Evolutionary conservation across 2,888 invertebrate genomes (phyloP).

Genomic region (Phengaris arion): DNA sequence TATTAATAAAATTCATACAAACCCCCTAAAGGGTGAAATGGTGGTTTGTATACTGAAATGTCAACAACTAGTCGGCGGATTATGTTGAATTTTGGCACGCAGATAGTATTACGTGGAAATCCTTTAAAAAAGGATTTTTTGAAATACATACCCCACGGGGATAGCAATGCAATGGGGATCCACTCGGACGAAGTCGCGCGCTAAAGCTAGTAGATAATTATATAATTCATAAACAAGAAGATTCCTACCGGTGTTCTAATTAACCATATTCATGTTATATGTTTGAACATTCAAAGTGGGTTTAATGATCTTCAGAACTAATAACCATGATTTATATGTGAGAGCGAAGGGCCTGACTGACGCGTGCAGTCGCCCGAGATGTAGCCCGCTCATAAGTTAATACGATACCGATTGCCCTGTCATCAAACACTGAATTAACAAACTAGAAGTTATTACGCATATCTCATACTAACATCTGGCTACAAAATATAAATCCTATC

Average conservation of each 20-base stretch:
- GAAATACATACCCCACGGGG: too few species aligned
- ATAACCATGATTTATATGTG: slow-evolving; percentile 7
- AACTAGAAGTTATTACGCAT: slow-evolving; percentile 3
- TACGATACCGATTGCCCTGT: slow-evolving; percentile 15
- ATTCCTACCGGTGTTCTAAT: background rate
- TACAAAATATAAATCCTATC: background rate
- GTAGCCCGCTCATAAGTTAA: slow-evolving; percentile 18
- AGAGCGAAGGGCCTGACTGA: slow-evolving; percentile 1
- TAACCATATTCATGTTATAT: background rate
- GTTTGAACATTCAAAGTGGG: background rate
- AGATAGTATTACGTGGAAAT: too few species aligned
- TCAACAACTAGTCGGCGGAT: too few species aligned
- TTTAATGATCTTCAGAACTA: slow-evolving; percentile 15
- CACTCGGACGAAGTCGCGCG: too few species aligned
- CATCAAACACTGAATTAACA: slow-evolving; percentile 14
- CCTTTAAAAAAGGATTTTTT: too few species aligned
- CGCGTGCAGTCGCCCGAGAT: slow-evolving; percentile 2
- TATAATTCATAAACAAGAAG: too few species aligned
- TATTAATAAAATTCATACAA: too few species aligned
- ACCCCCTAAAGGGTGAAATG: too few species aligned
- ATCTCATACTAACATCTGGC: background rate
- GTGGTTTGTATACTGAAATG: too few species aligned
- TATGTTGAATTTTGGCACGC: too few species aligned
- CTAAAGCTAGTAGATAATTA: too few species aligned
- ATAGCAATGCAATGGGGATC: too few species aligned